Conservation (phyloP, 92 coral and sea anemone genomes). For the Parazoanthus swiftii region DNA sequence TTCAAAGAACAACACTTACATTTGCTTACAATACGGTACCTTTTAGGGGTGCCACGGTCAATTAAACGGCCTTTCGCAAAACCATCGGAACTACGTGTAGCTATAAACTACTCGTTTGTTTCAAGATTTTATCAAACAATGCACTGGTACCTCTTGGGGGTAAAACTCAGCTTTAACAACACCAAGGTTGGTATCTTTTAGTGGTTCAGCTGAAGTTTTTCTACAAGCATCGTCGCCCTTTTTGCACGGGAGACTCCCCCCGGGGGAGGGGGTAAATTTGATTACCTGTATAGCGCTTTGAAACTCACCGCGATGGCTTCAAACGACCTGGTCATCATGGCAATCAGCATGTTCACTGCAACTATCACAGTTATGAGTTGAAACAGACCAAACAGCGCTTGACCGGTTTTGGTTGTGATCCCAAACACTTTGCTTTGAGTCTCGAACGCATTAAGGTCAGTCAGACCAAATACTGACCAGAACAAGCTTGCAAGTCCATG, state of each 20-base stretch:
- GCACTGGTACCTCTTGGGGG: too few relatives aligned
- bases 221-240: too few relatives aligned
- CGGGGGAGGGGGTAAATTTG: background rate
- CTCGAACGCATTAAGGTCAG: conserved; percentile 67
- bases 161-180: too few relatives aligned
- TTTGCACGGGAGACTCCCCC: too few relatives aligned
- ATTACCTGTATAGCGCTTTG: background rate
- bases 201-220: too few relatives aligned
- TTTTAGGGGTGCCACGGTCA: too few relatives aligned
- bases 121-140: too few relatives aligned
- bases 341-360: conserved; percentile 86
- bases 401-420: conserved; percentile 75
- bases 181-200: too few relatives aligned
- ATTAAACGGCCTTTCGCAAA: too few relatives aligned
- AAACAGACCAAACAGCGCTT: conserved; percentile 64
- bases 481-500: conserved; percentile 63
- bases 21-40: too few relatives aligned
- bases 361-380: conserved; percentile 78
- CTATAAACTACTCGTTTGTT: too few relatives aligned
- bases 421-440: conserved; percentile 64
- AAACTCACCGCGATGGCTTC: conserved; percentile 73
- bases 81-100: too few relatives aligned
- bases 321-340: conserved; percentile 86
- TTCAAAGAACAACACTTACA: background rate
- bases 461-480: conserved; percentile 84